phyloP scores from a whole-genome alignment of 2,888 invertebrate species.

The Andrena dorsata region DNA sequence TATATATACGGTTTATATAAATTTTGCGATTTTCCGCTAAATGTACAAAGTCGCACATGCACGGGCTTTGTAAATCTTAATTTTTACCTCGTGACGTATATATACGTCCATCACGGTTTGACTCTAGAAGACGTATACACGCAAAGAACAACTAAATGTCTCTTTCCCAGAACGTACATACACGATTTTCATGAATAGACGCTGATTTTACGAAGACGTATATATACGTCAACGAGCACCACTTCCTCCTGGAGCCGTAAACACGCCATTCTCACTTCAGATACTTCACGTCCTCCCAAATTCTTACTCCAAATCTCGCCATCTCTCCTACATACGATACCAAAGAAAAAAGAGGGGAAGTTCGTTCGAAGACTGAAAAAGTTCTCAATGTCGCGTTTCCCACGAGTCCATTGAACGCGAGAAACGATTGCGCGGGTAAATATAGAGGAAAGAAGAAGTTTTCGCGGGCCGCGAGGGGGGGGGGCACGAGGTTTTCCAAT shows the following conservation, averaged over 20 bases:
- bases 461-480: not conserved
- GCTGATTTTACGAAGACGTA: not conserved
- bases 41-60: not conserved
- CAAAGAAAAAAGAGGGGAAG: too few species aligned
- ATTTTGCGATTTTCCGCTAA: too few species aligned
- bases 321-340: too few species aligned
- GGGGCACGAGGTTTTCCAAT: not conserved
- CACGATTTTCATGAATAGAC: not conserved
- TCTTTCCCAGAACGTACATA: not conserved
- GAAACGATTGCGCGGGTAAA: not conserved
- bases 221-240: not conserved
- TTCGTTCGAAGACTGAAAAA: slow-evolving; percentile 5
- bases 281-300: too few species aligned
- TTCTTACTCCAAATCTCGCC: too few species aligned
- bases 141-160: too few species aligned
- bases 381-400: not conserved
- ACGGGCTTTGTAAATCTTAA: not conserved
- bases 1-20: too few species aligned
- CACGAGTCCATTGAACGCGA: slow-evolving; percentile 3
- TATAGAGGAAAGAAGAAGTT: not conserved
- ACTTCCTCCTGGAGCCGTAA: not conserved
- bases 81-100: not conserved
- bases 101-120: not conserved
- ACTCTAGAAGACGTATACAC: not conserved
- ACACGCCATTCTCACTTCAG: not conserved